Conservation (phyloP, 2,888 invertebrate species). For the Gasteruption jaculator region DNA sequence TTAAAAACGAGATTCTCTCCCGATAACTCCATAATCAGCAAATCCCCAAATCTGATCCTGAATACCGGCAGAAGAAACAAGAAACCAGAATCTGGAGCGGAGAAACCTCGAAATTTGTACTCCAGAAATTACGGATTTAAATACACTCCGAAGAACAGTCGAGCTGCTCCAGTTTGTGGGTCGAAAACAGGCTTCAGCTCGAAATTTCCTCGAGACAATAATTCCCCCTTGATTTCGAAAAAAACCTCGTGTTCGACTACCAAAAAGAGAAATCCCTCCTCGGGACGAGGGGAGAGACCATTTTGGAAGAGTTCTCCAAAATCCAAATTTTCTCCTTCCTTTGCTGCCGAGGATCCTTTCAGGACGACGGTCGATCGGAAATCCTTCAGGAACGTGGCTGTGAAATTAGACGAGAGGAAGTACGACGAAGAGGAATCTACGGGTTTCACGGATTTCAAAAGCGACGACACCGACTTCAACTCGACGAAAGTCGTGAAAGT, state of each 20-base stretch:
- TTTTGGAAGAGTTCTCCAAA: conserved; percentile 1
- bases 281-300: too few relatives aligned
- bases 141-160: too few relatives aligned
- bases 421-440: conserved; percentile 31
- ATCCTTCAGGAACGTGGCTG: conserved; percentile 21
- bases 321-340: conserved; percentile 8
- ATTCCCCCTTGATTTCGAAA: too few relatives aligned
- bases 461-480: neutral
- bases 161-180: too few relatives aligned
- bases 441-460: neutral
- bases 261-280: conserved; percentile 19
- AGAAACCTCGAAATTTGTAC: too few relatives aligned
- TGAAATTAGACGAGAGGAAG: conserved; percentile 31
- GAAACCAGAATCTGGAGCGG: too few relatives aligned
- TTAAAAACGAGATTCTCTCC: neutral
- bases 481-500: conserved; percentile 8
- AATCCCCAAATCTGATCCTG: conserved; percentile 36
- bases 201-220: too few relatives aligned
- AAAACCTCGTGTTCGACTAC: too few relatives aligned
- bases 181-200: too few relatives aligned
- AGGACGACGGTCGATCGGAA: conserved; percentile 12
- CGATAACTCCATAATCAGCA: conserved; percentile 33
- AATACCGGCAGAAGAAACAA: too few relatives aligned
- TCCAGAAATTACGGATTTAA: too few relatives aligned
- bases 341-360: conserved; percentile 1